Conservation (phyloP, 1,140 invertebrate species). For the Lamellibrachia luymesi region DNA sequence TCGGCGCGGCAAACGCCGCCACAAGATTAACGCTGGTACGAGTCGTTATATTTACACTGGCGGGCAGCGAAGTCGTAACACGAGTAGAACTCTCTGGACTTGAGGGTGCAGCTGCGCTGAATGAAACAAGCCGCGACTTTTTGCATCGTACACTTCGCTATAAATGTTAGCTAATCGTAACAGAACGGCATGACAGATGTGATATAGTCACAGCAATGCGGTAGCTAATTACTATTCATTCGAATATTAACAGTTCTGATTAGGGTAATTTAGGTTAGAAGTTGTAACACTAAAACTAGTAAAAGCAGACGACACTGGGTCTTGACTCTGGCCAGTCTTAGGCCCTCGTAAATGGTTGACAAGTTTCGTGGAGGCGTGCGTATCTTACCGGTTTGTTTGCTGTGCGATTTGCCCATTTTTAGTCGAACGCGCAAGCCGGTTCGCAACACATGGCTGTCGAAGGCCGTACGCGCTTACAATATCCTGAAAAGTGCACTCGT, state of each 20-base stretch:
- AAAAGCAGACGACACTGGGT: no score
- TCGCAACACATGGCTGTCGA: slow-evolving; percentile 3
- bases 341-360: background rate
- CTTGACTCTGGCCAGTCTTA: background rate
- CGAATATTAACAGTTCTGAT: background rate
- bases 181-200: background rate
- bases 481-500: background rate
- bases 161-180: background rate
- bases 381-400: background rate
- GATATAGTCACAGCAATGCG: background rate
- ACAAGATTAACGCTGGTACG: background rate
- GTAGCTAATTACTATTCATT: background rate
- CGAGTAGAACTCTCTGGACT: background rate
- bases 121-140: background rate
- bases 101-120: background rate
- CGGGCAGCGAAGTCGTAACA: background rate
- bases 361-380: background rate
- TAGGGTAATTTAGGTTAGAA: background rate
- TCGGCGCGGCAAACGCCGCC: background rate
- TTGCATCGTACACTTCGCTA: background rate
- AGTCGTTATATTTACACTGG: background rate
- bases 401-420: background rate
- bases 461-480: background rate
- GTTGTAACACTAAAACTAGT: background rate
- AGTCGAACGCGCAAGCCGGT: background rate